A percentile compares a stretch with the other conserved stretches of the same genome.
These are phyloP conservation scores for Triplophysa bombifrons DNA, from an alignment of 2,797 vertebrate genomes.

Conservation along the genomic window DNA sequence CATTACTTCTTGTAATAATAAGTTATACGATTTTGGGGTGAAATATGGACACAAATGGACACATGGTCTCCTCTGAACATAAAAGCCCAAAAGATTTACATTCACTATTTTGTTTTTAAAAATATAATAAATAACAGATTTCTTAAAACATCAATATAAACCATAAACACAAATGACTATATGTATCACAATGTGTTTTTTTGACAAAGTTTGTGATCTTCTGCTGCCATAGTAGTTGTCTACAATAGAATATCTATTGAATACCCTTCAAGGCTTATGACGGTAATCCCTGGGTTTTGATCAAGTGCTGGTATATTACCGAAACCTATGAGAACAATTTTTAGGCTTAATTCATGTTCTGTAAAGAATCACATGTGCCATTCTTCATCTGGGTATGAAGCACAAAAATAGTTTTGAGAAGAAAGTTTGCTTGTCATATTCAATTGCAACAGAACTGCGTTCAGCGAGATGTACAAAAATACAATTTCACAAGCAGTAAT, in stretches of 20 bases:
- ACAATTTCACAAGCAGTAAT: background rate
- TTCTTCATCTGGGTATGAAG: background rate
- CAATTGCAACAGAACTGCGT: background rate
- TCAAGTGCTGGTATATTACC: background rate
- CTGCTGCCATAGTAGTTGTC: background rate
- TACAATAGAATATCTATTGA: background rate
- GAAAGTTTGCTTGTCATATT: too few relatives aligned
- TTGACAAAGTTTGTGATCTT: background rate
- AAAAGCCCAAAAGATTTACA: background rate
- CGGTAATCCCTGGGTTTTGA: background rate
- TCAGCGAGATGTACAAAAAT: background rate
- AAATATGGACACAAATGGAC: background rate
- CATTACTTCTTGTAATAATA: background rate
- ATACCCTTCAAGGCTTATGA: background rate
- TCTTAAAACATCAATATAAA: background rate
- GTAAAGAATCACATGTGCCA: background rate
- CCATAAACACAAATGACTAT: background rate
- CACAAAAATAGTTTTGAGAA: background rate
- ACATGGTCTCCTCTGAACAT: slow-evolving; percentile 7
- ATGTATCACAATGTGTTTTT: background rate
- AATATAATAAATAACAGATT: slow-evolving; percentile 37
- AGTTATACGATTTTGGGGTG: background rate
- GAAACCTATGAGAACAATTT: background rate
- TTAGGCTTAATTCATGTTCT: background rate
- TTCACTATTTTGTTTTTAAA: slow-evolving; percentile 4